Evolutionary conservation across 1,140 invertebrate genomes (phyloP).

Genomic region (Heterodera carotae): DNA sequence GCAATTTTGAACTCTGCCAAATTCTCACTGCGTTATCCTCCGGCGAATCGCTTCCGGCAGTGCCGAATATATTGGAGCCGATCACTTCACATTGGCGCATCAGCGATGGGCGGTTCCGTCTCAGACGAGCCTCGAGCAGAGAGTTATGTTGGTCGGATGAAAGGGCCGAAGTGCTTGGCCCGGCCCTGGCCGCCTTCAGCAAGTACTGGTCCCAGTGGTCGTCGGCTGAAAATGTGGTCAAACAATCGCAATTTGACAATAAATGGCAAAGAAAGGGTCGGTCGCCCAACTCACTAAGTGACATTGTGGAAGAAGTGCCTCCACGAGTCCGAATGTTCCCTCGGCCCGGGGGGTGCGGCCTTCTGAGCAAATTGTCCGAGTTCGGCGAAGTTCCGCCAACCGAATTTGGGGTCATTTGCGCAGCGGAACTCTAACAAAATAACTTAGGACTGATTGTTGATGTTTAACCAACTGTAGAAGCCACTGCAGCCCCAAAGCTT

Average conservation of each 20-base stretch:
- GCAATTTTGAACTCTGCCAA: too few relatives aligned
- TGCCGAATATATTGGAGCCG: conserved; percentile 33
- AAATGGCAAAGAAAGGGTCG: not conserved
- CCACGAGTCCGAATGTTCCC: conserved; percentile 10
- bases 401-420: conserved; percentile 6
- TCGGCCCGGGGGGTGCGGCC: not conserved
- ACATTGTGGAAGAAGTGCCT: conserved; percentile 51
- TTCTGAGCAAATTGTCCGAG: conserved; percentile 12
- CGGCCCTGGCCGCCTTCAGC: conserved; percentile 44
- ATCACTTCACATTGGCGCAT: conserved; percentile 60
- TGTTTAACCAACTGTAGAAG: not conserved
- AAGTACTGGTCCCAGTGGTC: conserved; percentile 65
- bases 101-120: conserved; percentile 61
- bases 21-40: not conserved
- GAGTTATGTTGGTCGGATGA: conserved; percentile 10
- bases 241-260: too few relatives aligned
- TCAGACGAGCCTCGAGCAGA: conserved; percentile 32
- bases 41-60: conserved; percentile 22
- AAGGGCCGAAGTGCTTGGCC: conserved; percentile 14
- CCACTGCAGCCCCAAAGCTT: not conserved
- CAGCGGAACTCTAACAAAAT: conserved; percentile 17
- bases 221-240: conserved; percentile 34
- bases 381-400: not conserved
- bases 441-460: not conserved
- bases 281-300: conserved; percentile 43